Conservation (phyloP, 2,113 vertebrate species). For the Tyrannus savana region DNA sequence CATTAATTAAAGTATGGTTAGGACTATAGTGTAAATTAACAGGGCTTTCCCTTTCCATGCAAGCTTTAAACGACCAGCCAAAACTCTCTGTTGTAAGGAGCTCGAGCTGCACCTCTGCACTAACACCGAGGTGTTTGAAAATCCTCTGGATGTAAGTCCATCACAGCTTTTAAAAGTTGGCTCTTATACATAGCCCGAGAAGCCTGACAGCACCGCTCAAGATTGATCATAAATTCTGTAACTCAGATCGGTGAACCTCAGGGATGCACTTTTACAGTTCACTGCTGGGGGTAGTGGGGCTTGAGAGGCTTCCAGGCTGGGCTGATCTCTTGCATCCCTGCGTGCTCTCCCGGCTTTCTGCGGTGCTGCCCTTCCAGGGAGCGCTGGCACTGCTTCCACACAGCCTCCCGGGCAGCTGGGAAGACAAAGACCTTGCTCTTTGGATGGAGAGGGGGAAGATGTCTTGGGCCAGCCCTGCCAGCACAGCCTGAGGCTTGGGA, state of each 20-base stretch:
- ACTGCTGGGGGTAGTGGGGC: neutral
- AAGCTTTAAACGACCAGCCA: neutral
- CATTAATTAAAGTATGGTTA: neutral
- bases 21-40: neutral
- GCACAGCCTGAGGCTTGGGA: neutral
- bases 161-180: neutral
- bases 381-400: accelerated
- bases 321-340: neutral
- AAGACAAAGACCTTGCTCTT: neutral
- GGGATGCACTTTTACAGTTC: neutral
- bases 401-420: neutral
- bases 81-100: neutral
- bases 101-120: neutral
- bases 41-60: neutral
- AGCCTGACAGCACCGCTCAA: neutral
- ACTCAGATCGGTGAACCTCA: neutral
- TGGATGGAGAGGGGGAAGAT: neutral
- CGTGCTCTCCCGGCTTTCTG: accelerated
- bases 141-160: neutral
- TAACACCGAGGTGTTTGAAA: neutral
- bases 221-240: neutral
- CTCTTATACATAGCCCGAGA: neutral
- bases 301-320: neutral
- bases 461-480: neutral
- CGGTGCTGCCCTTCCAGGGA: neutral